Percentiles rank a stretch among this genome's conserved stretches.
These are phyloP conservation scores for Andrena minutula DNA, from an alignment of 2,888 invertebrate genomes.

Conservation along the genomic window DNA sequence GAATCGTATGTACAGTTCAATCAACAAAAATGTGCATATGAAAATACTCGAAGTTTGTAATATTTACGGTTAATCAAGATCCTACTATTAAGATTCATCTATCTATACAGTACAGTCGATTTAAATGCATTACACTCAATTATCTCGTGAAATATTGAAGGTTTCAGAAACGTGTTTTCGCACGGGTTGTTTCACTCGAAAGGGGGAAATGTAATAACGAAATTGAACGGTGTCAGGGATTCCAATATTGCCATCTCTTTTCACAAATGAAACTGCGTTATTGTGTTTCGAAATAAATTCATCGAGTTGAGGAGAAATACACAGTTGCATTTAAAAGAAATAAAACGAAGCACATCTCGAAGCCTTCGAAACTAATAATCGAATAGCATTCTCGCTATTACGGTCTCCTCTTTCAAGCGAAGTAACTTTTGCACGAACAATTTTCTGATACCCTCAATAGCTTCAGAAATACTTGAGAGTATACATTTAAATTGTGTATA, in stretches of 20 bases:
- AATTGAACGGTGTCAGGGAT: not conserved
- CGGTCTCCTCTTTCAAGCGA: not conserved
- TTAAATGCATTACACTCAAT: slow-evolving; percentile 32
- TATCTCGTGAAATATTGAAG: slow-evolving; percentile 6
- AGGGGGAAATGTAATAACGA: not conserved
- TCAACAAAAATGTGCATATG: slow-evolving; percentile 41
- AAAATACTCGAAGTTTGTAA: slow-evolving; percentile 33
- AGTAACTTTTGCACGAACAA: not conserved
- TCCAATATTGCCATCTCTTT: not conserved
- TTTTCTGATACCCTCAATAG: slow-evolving; percentile 11
- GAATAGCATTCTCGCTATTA: not conserved
- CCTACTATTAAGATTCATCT: slow-evolving; percentile 54
- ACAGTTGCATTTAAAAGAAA: slow-evolving; percentile 3
- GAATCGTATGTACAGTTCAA: slow-evolving; percentile 21
- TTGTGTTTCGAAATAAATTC: slow-evolving; percentile 9
- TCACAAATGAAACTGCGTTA: slow-evolving; percentile 11
- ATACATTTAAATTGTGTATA: slow-evolving; percentile 33
- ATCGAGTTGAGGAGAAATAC: not conserved
- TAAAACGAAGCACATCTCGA: not conserved
- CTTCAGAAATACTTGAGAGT: slow-evolving; percentile 17
- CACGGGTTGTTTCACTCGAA: not conserved
- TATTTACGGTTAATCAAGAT: slow-evolving; percentile 50
- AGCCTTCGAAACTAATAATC: not conserved
- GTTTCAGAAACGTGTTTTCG: slow-evolving; percentile 4
- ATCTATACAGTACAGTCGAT: slow-evolving; percentile 50